Evolutionary conservation across 2,113 vertebrate genomes (phyloP).

Genomic region (Corydoras sp.): DNA sequence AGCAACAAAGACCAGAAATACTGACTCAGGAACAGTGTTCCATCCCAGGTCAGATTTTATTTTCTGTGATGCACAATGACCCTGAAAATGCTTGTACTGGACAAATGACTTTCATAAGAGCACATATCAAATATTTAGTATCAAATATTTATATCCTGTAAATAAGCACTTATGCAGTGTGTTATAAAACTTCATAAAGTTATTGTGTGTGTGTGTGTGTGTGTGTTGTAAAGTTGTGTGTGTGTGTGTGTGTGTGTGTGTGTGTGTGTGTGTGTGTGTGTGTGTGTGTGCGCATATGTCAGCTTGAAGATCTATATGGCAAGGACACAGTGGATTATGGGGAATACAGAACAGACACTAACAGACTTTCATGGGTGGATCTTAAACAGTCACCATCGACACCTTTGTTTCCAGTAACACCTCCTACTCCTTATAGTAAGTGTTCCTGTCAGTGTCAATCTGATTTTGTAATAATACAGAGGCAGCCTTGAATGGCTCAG

Average conservation of each 20-base stretch:
- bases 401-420: conserved; percentile 75
- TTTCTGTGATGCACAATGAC: too few species aligned
- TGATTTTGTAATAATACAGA: neutral
- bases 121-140: too few species aligned
- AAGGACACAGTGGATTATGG: conserved; percentile 44
- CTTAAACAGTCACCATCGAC: conserved; percentile 58
- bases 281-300: conserved; percentile 16
- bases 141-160: too few species aligned
- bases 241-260: conserved; percentile 12
- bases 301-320: conserved; percentile 56
- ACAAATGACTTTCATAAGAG: too few species aligned
- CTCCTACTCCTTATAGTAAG: conserved; percentile 79
- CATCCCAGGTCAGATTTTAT: too few species aligned
- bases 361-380: conserved; percentile 47
- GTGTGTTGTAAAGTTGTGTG: conserved; percentile 16
- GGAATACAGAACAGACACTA: conserved; percentile 45
- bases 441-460: neutral
- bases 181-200: conserved; percentile 15
- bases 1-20: too few species aligned
- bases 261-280: conserved; percentile 5
- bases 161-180: too few species aligned
- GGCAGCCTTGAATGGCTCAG: too few species aligned
- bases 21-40: too few species aligned
- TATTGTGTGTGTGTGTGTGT: conserved; percentile 24
- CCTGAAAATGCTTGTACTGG: too few species aligned